A percentile compares a stretch with the other conserved stretches of the same genome.
Evolutionary conservation across 2,797 vertebrate genomes (phyloP).

Genomic region (Mormyrops attenuatus): DNA sequence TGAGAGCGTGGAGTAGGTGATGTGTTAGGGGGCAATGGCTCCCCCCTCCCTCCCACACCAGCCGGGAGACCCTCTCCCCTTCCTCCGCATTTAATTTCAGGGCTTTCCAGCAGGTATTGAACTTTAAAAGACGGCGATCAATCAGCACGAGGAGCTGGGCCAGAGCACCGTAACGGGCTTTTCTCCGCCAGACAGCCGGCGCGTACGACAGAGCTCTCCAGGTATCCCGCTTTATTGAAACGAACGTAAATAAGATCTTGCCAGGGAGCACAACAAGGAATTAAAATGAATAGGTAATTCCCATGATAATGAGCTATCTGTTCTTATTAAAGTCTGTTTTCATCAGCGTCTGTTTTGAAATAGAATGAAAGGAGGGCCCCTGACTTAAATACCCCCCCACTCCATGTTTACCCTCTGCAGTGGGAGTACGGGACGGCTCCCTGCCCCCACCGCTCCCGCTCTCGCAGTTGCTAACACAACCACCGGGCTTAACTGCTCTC

Average conservation of each 20-base stretch:
- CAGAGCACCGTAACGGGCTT: background rate
- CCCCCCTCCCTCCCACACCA: background rate
- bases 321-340: background rate
- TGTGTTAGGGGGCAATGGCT: background rate
- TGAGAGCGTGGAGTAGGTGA: no score
- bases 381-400: background rate
- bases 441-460: background rate
- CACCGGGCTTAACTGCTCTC: background rate
- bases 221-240: slow-evolving; percentile 14
- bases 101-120: slow-evolving; percentile 23
- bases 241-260: background rate
- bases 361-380: background rate
- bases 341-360: background rate
- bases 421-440: background rate
- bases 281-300: slow-evolving; percentile 10
- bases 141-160: slow-evolving; percentile 28
- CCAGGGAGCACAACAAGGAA: slow-evolving; percentile 6
- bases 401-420: background rate
- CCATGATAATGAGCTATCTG: slow-evolving; percentile 3
- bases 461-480: background rate
- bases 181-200: background rate
- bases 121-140: slow-evolving; percentile 25
- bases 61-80: background rate
- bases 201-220: background rate
- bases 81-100: slow-evolving; percentile 26